A percentile compares a stretch with the other conserved stretches of the same genome.
These are phyloP conservation scores for Ennomos quercinarius DNA, from an alignment of 2,888 invertebrate genomes.

Conservation along the genomic window DNA sequence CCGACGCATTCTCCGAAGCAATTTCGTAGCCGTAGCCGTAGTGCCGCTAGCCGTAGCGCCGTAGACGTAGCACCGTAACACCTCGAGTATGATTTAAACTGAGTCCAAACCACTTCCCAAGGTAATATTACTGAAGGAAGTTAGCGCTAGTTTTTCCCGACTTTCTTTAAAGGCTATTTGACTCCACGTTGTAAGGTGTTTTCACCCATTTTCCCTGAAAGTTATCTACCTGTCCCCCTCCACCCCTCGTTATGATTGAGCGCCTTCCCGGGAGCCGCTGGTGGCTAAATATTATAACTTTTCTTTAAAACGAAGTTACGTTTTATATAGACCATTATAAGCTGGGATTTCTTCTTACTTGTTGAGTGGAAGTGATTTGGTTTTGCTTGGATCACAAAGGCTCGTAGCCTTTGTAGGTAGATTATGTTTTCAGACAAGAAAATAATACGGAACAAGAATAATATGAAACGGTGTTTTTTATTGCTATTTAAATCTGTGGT, in stretches of 20 bases:
- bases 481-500: no score
- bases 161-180: conserved; percentile 49
- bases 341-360: conserved; percentile 46
- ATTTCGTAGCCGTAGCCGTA: conserved; percentile 10
- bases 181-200: conserved; percentile 52
- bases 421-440: background rate
- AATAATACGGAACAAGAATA: background rate
- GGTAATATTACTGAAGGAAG: conserved; percentile 39
- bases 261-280: conserved; percentile 46
- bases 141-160: conserved; percentile 46
- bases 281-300: conserved; percentile 56
- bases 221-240: conserved; percentile 32
- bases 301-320: conserved; percentile 54
- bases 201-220: conserved; percentile 56
- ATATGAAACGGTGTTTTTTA: no score
- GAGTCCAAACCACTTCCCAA: conserved; percentile 22
- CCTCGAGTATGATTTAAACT: background rate
- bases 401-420: background rate
- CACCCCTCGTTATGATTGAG: conserved; percentile 54
- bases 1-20: no score
- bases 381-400: background rate
- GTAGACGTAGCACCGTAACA: conserved; percentile 15
- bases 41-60: background rate
- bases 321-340: conserved; percentile 53
- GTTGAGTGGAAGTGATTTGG: conserved; percentile 27